Evolutionary conservation across 30 jellyfish, hydroid and myxozoan genomes (phyloP), one percentile per base, ranked within the genome.

Genomic region (Hydractinia echinata): DNA sequence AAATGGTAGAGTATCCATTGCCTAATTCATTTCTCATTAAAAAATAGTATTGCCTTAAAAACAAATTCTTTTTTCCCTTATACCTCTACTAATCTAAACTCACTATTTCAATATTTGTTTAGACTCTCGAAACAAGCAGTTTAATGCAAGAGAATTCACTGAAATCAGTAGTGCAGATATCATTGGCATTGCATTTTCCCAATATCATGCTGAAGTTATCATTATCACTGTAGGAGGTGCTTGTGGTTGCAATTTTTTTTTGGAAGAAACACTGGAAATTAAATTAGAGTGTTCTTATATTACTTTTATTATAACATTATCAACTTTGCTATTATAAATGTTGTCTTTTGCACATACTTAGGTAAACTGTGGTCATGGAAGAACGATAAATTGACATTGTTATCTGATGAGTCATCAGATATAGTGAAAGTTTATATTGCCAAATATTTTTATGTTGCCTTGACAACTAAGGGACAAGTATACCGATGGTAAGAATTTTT

Each of bases 281-380:
- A 30, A 30, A 30, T 30, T 30, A 30, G 44, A 30, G 44, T 30
- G 44, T 1, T 30, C 44, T 30, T 30, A 30, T 30, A 30, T 30
- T 30, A 30, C 44, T 30, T 30, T 30, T 30, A 2, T 30, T 30
- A 30, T 30, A 30, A 30, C 44, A 30, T 30, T 30, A 30, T 30
- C 44, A 30, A 30, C 44, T 30, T 11, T 20, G 16, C 13, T 68
- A 30, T 15, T 68, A 11, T 11, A 15, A 68, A 20, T 20, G 44
- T 30, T 30, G 44, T 30, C 1, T 30, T 30, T 30, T 30, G 44
- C 79, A 13, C 1, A 48, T 68, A n/a, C 60, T 61, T 52, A 91
- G 97, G 97, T 10, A 70, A 61, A 53, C 11, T 91, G 8, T 91
- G 97, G 97, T 91, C 96, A 10, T 91, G 97, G 97, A 87, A 89